phyloP scores from a whole-genome alignment of 2,797 vertebrate species.

The Intellagama lesueurii region DNA sequence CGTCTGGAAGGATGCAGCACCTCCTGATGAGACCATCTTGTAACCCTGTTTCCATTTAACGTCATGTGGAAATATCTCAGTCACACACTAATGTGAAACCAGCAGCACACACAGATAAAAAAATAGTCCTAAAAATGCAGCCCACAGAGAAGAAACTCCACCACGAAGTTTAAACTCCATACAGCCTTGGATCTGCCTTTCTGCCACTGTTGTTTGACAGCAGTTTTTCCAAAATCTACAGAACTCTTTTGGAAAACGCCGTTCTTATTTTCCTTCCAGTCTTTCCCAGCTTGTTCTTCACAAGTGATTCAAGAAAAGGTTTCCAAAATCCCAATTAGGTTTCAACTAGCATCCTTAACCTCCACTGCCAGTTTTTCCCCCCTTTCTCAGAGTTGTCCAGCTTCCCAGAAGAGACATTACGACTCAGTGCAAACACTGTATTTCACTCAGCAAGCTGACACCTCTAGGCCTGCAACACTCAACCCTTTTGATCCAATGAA shows the following conservation, averaged over 20 bases:
- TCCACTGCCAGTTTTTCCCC: neutral
- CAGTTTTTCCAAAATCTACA: neutral
- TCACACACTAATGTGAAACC: conserved; percentile 68
- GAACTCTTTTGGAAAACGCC: neutral
- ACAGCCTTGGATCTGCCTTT: rapidly evolving
- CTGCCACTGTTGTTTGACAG: neutral
- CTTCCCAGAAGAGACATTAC: conserved; percentile 38
- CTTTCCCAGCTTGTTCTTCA: neutral
- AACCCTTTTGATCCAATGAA: conserved; percentile 1
- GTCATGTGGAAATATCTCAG: conserved; percentile 65
- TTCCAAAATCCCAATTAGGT: conserved; percentile 12
- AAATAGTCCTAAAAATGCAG: conserved; percentile 33
- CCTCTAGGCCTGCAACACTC: neutral
- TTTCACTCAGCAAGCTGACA: conserved; percentile 32
- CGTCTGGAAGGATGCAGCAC: conserved; percentile 54
- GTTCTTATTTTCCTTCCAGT: neutral
- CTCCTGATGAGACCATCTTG: conserved; percentile 44
- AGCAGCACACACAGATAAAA: conserved; percentile 1
- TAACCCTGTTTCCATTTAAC: conserved; percentile 56
- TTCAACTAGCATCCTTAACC: neutral
- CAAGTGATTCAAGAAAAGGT: neutral
- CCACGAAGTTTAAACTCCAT: neutral
- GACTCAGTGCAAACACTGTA: conserved; percentile 13
- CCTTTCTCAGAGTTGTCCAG: neutral
- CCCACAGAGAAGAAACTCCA: neutral